phyloP scores from a whole-genome alignment of 2,888 invertebrate species.

The Drosophila picticornis region DNA sequence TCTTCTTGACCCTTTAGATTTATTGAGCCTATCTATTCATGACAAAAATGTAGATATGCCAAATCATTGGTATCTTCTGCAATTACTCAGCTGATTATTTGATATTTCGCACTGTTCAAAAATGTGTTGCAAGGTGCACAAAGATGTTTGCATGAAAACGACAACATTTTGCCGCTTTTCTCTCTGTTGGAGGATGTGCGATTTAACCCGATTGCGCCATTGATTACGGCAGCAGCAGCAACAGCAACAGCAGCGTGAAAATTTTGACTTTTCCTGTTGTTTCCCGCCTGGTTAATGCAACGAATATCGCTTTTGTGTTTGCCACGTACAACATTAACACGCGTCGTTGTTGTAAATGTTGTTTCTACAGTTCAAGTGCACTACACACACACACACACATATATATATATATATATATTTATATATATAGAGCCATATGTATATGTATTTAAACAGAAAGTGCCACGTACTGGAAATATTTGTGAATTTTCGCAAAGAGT shows the following conservation, averaged over 20 bases:
- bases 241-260: constrained; percentile 10
- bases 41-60: not conserved
- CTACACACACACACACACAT: constrained; percentile 9
- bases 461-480: constrained; percentile 66
- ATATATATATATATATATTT: not conserved
- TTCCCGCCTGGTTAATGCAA: constrained; percentile 41
- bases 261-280: constrained; percentile 55
- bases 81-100: not conserved
- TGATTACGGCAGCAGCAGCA: constrained; percentile 26
- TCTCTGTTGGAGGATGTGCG: constrained; percentile 16
- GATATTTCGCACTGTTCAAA: not conserved
- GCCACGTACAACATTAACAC: constrained; percentile 65
- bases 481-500: constrained; percentile 51
- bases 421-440: not conserved
- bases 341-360: constrained; percentile 33
- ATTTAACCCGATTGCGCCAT: constrained; percentile 43
- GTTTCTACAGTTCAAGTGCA: constrained; percentile 42
- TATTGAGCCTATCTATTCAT: not conserved
- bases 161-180: constrained; percentile 7
- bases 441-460: constrained; percentile 12
- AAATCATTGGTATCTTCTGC: not conserved
- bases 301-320: constrained; percentile 41
- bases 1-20: too few relatives aligned
- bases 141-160: not conserved
- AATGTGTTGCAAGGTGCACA: not conserved